Evolutionary conservation across 2,797 vertebrate species (phyloP), one percentile per base, ranked within the genome.

Genomic region (Hydrophis major): DNA sequence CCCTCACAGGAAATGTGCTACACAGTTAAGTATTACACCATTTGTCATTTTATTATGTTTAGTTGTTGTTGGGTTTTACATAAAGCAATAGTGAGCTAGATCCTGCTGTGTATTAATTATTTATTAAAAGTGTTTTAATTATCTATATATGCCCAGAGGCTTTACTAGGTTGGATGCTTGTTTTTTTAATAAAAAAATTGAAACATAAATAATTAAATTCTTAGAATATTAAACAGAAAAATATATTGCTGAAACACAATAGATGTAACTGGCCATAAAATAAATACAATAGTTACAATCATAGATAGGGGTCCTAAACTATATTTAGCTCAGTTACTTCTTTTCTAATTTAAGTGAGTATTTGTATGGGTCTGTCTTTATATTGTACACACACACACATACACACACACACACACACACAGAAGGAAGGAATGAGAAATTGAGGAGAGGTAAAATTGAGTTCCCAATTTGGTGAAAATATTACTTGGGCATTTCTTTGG

Each of bases 61-160:
- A 53, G 66, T 86, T 83, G 42, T 89, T 25, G 56, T 91, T 42
- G 56, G 20, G 66, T 74, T 88, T 88, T 78, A 59, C 20, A 32
- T 32, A 89, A 25, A 83, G 69, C 18, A 92, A 50, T 42, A 89
- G 25, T 57, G 66, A 57, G 37, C 12, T 78, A 78, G 53, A 92
- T 83, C 60, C 42, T 83, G 55, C 22, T 16, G 42, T 37, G 28
- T 61, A 47, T 92, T 92, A 61, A 89, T 92, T 83, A 92, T 53
- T 83, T 28, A 92, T 92, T 89, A 61, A 89, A 92, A 83, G 42
- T 92, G 6, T 86, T 92, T 89, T 92, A 89, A 89, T 92, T 92
- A 92, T 37, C 55, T 89, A 37, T 16, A 50, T 86, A 32, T 57
- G 28, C 42, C 42, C 42, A 89, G 28, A 83, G 66, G 66, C 27